These are phyloP conservation scores for Andrena chrysosceles DNA, from an alignment of 2,888 invertebrate genomes.

Conservation along the genomic window DNA sequence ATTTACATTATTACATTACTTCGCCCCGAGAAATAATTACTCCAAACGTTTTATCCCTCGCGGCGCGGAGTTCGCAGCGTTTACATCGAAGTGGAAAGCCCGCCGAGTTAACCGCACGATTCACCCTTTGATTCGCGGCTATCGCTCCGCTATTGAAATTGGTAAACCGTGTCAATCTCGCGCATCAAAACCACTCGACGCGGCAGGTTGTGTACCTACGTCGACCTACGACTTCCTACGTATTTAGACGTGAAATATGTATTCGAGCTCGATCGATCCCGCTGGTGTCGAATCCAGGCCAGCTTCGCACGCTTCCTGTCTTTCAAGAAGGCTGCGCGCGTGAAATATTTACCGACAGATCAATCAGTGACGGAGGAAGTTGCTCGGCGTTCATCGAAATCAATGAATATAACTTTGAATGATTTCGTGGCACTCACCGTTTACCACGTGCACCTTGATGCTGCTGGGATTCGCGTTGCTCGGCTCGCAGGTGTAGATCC, in stretches of 20 bases:
- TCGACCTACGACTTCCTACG: slow-evolving; percentile 11
- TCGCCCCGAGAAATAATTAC: no score
- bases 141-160: slow-evolving; percentile 9
- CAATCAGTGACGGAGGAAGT: slow-evolving; percentile 21
- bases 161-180: slow-evolving; percentile 44
- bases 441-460: slow-evolving; percentile 93
- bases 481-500: slow-evolving; percentile 85
- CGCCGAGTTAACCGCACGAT: slow-evolving; percentile 17
- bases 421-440: slow-evolving; percentile 87
- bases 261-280: slow-evolving; percentile 10
- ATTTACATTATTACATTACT: no score
- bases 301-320: neutral
- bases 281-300: neutral
- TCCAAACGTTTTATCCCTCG: neutral
- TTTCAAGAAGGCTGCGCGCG: neutral
- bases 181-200: slow-evolving; percentile 21
- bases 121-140: slow-evolving; percentile 8
- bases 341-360: slow-evolving; percentile 44
- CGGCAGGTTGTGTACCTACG: neutral
- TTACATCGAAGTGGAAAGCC: neutral
- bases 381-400: neutral
- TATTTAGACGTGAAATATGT: slow-evolving; percentile 36
- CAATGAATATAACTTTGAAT: neutral
- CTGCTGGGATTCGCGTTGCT: slow-evolving; percentile 90
- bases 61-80: neutral